phyloP scores from a whole-genome alignment of 53 echinoderm and acorn worm genomes.

The Astropecten irregularis region DNA sequence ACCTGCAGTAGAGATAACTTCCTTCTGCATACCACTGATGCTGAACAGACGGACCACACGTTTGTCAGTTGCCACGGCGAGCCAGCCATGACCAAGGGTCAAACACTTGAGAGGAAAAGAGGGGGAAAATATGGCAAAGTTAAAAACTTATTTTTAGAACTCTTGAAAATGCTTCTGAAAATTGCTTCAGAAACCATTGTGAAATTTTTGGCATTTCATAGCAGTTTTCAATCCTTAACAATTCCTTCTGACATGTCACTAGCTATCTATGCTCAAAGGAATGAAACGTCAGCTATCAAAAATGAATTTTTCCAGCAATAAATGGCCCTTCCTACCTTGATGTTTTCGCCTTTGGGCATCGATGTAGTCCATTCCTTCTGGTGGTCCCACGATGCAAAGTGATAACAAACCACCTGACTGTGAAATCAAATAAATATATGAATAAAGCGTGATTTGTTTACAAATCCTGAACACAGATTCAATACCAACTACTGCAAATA shows the following conservation, averaged over 20 bases:
- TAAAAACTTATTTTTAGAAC: background rate
- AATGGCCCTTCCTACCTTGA: too few relatives aligned
- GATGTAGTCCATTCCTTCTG: slow-evolving; percentile 94
- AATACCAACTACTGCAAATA: too few relatives aligned
- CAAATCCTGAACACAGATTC: background rate
- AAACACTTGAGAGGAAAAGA: slow-evolving; percentile 56
- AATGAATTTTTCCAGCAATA: too few relatives aligned
- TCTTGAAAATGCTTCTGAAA: background rate
- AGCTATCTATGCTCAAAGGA: too few relatives aligned
- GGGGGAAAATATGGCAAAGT: background rate
- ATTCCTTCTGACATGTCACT: too few relatives aligned
- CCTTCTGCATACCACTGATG: slow-evolving; percentile 84
- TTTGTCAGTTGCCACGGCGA: slow-evolving; percentile 94
- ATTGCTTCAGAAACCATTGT: too few relatives aligned
- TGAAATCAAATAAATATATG: background rate
- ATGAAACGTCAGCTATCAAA: too few relatives aligned
- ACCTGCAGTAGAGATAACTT: slow-evolving; percentile 80
- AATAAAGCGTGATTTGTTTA: too few relatives aligned
- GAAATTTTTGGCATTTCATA: too few relatives aligned
- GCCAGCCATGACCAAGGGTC: slow-evolving; percentile 75
- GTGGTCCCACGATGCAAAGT: slow-evolving; percentile 94
- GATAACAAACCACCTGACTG: slow-evolving; percentile 87
- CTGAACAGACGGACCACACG: slow-evolving; percentile 78
- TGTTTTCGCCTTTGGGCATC: slow-evolving; percentile 92
- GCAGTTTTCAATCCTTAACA: too few relatives aligned